Base-by-base conservation (phyloP, 2,888 invertebrate species). In the Diarsia dahlii region DNA sequence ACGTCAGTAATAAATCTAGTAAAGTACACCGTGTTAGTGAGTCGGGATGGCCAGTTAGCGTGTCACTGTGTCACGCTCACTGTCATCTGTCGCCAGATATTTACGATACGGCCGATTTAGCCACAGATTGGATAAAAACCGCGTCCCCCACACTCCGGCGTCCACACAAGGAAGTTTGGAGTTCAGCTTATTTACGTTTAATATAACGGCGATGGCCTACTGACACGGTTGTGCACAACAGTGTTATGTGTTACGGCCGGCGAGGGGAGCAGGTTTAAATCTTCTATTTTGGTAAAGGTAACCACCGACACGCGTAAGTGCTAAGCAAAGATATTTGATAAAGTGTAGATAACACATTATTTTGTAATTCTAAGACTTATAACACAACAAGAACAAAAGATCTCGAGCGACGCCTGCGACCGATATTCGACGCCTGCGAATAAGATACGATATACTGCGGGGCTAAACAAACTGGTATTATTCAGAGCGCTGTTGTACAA, bases 81-180 rank as follows among this genome's bases (percentile, higher is more conserved):
- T 20, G 52, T 48, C 10, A 46, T 28, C 12, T 45, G 71, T 23
- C 64, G 56, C 39, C n/a, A 52, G 52, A 64, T 81, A 71, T 71
- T 82, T 82, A 78, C 68, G 68, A 74, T 56, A 69, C 45, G 71
- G 65, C 74, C 56, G 50, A 56, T 56, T 68, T 56, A 70, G 13
- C 18, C 71, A 71, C 74, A 83, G 69, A 83, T 74, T 74, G 80
- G 54, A 64, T 52, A 84, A 72, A 67, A 72, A 70, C 64, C 66
- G 60, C 64, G 64, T 12, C 48, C 45, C 54, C 50, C 23, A 34
- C 23, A 50, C 72, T 13, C 20, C 39, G 34, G 15, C 39, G 23
- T 15, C 15, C 68, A n/a, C 46, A 56, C 70, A 15, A 79, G 23
- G 28, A 70, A 72, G 58, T 46, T 71, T 34, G 73, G 45, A 76